phyloP scores from a whole-genome alignment of 2,113 vertebrate genomes.

The Vulpes lagopus region DNA sequence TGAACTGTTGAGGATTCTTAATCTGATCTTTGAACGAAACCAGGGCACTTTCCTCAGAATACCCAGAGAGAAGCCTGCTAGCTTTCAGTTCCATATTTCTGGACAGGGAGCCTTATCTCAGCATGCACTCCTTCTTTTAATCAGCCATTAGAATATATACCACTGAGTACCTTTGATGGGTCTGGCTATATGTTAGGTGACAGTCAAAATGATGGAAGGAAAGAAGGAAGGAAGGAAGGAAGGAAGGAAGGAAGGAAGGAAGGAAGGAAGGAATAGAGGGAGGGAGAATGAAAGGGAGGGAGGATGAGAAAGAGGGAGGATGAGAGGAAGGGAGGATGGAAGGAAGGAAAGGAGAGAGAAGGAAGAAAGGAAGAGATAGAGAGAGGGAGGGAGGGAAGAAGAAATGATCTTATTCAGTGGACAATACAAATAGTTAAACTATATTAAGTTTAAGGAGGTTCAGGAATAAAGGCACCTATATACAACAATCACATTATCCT shows the following conservation, averaged over 20 bases:
- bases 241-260: not conserved
- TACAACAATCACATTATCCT: not conserved
- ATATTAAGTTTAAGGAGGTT: not conserved
- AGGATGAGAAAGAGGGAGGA: not conserved
- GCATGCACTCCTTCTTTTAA: not conserved
- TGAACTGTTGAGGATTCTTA: not conserved
- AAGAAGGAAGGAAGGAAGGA: not conserved
- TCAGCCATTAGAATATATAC: not conserved
- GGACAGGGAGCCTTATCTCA: not conserved
- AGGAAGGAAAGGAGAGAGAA: fast-evolving
- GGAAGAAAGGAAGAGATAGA: not conserved
- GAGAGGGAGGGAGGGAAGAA: not conserved
- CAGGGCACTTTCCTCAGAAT: not conserved
- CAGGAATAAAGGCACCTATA: not conserved
- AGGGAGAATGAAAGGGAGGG: not conserved
- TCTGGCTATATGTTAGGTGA: not conserved
- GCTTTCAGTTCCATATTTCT: not conserved
- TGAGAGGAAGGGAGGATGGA: not conserved
- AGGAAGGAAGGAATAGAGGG: not conserved
- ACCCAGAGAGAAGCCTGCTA: not conserved
- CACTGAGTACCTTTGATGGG: not conserved
- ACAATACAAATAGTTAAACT: not conserved
- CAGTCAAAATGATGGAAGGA: not conserved
- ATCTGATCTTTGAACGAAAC: not conserved
- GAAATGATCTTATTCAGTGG: not conserved